Base-by-base conservation (phyloP, 2,888 invertebrate genomes). In the Caenorhabditis imperialis region DNA sequence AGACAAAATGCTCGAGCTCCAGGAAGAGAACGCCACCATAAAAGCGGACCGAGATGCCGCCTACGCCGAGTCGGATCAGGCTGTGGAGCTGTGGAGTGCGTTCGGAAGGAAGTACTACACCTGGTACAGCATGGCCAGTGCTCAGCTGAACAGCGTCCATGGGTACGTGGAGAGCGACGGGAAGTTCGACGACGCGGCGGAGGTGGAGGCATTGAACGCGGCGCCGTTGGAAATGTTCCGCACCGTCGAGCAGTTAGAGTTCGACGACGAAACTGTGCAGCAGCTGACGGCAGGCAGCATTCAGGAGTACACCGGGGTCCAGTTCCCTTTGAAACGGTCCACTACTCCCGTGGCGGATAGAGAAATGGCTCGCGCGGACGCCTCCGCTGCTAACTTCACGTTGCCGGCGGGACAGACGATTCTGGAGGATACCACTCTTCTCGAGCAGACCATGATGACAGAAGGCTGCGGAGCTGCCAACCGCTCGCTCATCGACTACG, bases 31-130 rank as follows among this genome's bases (percentile, higher is more conserved):
- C 4, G 57, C 42, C 10, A 10, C 35, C 18, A 1, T 67, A n/a
- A 44, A 42, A 22, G 30, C 44, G 8, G 53, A 33, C 16, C 40
- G 25, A 18, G 20, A 42, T 3, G 25, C 27, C 10, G 54, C 30
- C 3, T 12, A 25, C 12, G 23, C 25, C 37, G 54, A 73, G 1
- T 61, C 37, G 27, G 48, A 42, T 35, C 35, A 22, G 47, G 14
- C 38, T 14, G 10, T 53, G 7, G 75, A 79, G 1, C 42, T 67
- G 14, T 70, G 70, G 57, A 18, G 47, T 12, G 16, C 38, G 0
- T 48, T 73, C 18, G 76, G 69, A 1, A 61, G 47, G 10, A 79
- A 79, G 23, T 79, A 69, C 45, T 77, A 73, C 25, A 60, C 44
- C 1, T 79, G 79, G 79, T 75, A 38, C 50, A 62, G 58, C 4